phyloP scores from a whole-genome alignment of 2,888 invertebrate genomes.

The Spicauda simplicius region DNA sequence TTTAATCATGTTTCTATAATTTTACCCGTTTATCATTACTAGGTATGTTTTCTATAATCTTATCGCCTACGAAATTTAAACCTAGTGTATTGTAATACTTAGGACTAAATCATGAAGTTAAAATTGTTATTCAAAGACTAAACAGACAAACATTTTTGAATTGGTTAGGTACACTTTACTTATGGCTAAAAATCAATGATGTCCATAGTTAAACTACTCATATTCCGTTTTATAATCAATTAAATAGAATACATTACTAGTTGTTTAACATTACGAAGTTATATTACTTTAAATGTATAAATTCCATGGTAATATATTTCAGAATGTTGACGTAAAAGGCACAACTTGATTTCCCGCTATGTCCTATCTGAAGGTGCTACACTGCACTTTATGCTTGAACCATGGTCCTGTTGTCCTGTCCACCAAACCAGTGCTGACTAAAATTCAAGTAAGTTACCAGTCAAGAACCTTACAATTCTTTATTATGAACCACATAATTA shows the following conservation, averaged over 20 bases:
- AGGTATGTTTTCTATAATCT: background rate
- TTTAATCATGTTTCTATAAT: background rate
- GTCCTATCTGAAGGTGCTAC: conserved; percentile 73
- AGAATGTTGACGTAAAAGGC: conserved; percentile 66
- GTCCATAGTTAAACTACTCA: no score
- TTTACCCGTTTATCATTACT: conserved; percentile 6
- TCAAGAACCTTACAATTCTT: background rate
- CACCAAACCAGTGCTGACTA: conserved; percentile 61
- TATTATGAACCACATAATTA: no score
- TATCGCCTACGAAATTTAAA: background rate
- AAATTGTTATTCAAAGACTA: background rate
- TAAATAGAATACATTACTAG: no score
- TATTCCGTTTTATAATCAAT: no score
- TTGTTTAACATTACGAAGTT: no score
- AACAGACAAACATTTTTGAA: background rate
- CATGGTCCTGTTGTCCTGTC: conserved; percentile 62
- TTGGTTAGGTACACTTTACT: background rate
- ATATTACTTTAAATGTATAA: background rate
- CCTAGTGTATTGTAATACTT: background rate
- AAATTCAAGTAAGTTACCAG: conserved; percentile 64
- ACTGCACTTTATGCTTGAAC: conserved; percentile 70
- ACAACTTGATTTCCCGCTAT: conserved; percentile 50
- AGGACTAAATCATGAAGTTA: background rate
- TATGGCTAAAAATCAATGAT: background rate
- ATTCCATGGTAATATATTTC: conserved; percentile 43